These are phyloP conservation scores for Chaetodon trifasciatus DNA, from an alignment of 2,797 vertebrate species.

Conservation along the genomic window DNA sequence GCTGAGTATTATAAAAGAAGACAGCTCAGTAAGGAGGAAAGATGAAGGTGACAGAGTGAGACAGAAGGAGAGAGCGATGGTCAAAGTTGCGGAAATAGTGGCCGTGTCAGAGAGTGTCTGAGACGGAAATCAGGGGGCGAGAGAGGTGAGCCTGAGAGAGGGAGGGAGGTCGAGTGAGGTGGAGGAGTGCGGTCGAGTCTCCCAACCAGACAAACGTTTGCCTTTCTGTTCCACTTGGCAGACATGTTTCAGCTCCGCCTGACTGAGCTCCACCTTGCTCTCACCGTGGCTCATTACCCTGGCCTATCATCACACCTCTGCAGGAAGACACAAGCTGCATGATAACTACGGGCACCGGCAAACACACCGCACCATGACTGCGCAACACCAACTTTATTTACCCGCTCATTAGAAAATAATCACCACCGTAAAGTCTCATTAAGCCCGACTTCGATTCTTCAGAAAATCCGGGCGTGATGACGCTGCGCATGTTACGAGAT, in stretches of 20 bases:
- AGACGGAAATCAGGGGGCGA: conserved; percentile 33
- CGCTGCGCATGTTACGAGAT: neutral
- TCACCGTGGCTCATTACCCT: conserved; percentile 76
- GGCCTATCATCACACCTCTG: conserved; percentile 71
- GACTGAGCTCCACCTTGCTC: conserved; percentile 75
- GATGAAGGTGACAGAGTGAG: conserved; percentile 59
- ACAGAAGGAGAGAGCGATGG: conserved; percentile 25
- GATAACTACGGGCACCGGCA: conserved; percentile 38
- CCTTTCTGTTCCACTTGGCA: conserved; percentile 70
- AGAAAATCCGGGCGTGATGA: neutral
- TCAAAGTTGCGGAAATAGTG: conserved; percentile 55
- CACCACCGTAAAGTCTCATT: conserved; percentile 5
- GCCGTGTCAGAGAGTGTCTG: conserved; percentile 33
- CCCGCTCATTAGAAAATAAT: conserved; percentile 37
- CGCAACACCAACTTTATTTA: conserved; percentile 23
- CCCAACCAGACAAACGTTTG: conserved; percentile 67
- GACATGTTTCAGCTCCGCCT: conserved; percentile 73
- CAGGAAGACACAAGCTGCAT: conserved; percentile 63
- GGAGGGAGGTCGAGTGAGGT: conserved; percentile 37
- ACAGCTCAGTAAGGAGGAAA: conserved; percentile 44
- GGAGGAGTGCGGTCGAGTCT: conserved; percentile 44
- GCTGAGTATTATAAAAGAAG: conserved; percentile 23
- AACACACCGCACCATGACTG: conserved; percentile 11
- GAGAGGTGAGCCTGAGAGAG: conserved; percentile 38
- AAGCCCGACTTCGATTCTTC: neutral